Evolutionary conservation across 1,140 invertebrate genomes (phyloP), one percentile per base, ranked within the genome.

Genomic region (Macrosteles quadrilineatus): DNA sequence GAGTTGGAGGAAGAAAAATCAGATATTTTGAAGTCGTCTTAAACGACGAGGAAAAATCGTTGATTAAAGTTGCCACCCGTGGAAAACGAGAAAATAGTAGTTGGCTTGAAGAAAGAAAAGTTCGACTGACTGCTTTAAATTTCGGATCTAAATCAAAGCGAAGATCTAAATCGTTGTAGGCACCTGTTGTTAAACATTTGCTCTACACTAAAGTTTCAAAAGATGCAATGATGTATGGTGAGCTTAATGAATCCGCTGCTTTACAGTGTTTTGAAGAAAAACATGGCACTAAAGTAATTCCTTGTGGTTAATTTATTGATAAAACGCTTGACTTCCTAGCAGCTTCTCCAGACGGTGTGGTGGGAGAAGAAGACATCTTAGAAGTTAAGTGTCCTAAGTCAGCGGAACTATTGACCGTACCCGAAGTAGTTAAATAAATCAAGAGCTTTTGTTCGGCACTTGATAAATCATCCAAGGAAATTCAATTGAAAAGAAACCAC

Each of bases 311-410:
- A 11, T 43, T 43, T 43, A 17, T 43, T 43, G 36, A 43, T 17
- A 43, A 43, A 17, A 43, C 9, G 17, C 36, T 11, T 17, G 17
- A 21, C 57, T 14, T 6, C n/a, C n/a, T 30, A 25, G n/a, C n/a
- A n/a, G n/a, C n/a, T n/a, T n/a, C n/a, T n/a, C n/a, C n/a, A n/a
- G n/a, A n/a, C n/a, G n/a, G 57, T n/a, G n/a, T 62, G 57, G 57
- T 62, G 3, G 57, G 57, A 29, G 21, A 30, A 21, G 57, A 62
- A 17, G 3, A 29, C 27, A 12, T 23, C 3, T 21, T 62, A 27
- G 57, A 62, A 25, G 57, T 62, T n/a, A 62, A 62, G 30, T 62
- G 57, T 62, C 57, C 57, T 3, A 62, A 62, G 27, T 6, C 57
- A 6, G 57, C 57, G 1, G 57, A 62, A 23, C n/a, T 21, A 17